phyloP scores from a whole-genome alignment of 2,113 vertebrate genomes.

The Bombycilla garrulus region DNA sequence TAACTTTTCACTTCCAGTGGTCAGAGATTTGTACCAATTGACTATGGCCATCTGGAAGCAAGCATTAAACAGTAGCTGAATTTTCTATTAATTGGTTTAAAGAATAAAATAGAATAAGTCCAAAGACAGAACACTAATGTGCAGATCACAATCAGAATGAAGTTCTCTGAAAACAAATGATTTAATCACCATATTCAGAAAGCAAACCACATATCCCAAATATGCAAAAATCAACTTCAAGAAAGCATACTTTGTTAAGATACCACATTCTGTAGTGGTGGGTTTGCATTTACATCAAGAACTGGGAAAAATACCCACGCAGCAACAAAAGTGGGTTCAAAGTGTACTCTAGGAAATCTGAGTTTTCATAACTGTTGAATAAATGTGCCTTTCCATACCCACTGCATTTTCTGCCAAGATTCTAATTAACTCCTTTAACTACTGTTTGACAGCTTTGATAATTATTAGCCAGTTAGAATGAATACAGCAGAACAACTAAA shows the following conservation, averaged over 20 bases:
- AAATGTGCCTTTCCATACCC: constrained; percentile 26
- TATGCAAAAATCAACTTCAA: background rate
- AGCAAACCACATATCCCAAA: background rate
- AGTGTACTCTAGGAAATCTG: constrained; percentile 13
- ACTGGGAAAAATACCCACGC: constrained; percentile 5
- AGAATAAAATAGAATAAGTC: background rate
- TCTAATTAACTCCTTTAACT: constrained; percentile 39
- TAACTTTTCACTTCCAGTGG: background rate
- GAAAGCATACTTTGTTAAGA: background rate
- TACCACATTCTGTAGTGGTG: background rate
- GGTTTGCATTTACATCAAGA: constrained; percentile 42
- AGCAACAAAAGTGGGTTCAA: constrained; percentile 11
- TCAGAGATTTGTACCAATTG: background rate
- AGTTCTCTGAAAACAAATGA: background rate
- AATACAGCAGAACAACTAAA: background rate
- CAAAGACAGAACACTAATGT: background rate
- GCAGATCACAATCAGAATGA: background rate
- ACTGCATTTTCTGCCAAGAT: constrained; percentile 12
- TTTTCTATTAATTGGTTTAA: background rate
- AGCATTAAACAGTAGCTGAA: background rate
- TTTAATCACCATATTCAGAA: background rate
- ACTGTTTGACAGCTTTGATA: constrained; percentile 25
- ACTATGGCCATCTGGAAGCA: background rate
- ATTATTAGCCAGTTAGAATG: constrained; percentile 29
- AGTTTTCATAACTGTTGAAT: constrained; percentile 2